These are phyloP conservation scores for Novumbra hubbsi DNA, from an alignment of 2,797 vertebrate species.

Conservation along the genomic window DNA sequence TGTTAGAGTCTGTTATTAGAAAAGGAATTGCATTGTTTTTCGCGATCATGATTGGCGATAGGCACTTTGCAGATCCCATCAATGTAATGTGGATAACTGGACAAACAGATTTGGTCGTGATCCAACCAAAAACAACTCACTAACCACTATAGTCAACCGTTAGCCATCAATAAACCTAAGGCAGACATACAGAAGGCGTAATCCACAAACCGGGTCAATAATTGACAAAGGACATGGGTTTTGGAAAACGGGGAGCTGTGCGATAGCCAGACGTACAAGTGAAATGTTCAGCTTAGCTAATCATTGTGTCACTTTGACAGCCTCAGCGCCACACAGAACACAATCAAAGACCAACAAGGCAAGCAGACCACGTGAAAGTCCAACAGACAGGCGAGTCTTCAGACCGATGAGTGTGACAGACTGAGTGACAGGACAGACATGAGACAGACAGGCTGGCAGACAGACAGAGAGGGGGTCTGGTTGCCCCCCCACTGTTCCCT, in stretches of 20 bases:
- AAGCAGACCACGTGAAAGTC: not conserved
- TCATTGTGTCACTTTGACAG: not conserved
- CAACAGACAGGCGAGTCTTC: no score
- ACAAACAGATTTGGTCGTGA: not conserved
- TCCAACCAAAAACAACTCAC: not conserved
- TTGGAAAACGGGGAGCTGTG: not conserved
- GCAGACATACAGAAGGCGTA: not conserved
- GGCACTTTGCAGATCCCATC: not conserved
- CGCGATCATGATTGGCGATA: not conserved
- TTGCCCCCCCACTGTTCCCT: constrained; percentile 50
- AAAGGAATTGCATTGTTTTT: not conserved
- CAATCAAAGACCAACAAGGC: not conserved
- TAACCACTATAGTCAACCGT: not conserved
- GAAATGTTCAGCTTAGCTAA: not conserved
- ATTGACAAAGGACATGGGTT: not conserved
- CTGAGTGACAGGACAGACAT: constrained; percentile 8
- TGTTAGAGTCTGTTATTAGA: not conserved
- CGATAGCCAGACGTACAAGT: not conserved
- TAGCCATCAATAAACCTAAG: not conserved
- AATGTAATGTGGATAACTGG: not conserved
- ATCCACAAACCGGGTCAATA: not conserved
- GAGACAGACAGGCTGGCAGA: constrained; percentile 21
- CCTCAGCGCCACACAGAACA: not conserved
- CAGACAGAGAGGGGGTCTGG: constrained; percentile 3
- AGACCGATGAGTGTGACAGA: not conserved